Evolutionary conservation across 2,113 vertebrate species (phyloP).

Genomic region (Plecturocebus donacophilus): DNA sequence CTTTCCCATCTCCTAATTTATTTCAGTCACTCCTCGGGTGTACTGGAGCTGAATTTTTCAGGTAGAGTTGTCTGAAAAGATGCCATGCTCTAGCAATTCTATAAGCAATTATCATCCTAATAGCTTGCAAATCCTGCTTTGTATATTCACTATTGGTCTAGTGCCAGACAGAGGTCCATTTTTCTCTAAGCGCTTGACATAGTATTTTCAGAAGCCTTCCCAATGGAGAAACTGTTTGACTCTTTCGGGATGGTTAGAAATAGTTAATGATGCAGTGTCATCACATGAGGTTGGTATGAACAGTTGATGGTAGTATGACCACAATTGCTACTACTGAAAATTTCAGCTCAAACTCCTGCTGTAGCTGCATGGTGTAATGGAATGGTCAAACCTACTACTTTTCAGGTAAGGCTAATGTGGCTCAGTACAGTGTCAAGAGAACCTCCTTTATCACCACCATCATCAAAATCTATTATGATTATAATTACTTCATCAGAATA

Average conservation of each 20-base stretch:
- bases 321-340: background rate
- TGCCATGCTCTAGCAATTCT: conserved; percentile 84
- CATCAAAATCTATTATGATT: background rate
- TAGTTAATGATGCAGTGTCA: background rate
- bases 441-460: background rate
- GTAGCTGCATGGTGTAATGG: background rate
- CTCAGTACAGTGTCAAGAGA: background rate
- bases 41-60: conserved; percentile 85
- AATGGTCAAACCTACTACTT: background rate
- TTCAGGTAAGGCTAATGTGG: background rate
- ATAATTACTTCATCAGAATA: background rate
- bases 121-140: conserved; percentile 79
- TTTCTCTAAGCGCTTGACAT: conserved; percentile 35
- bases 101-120: conserved; percentile 87
- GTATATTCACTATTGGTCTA: conserved; percentile 76
- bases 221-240: background rate
- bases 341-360: background rate
- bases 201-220: conserved; percentile 29
- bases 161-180: conserved; percentile 69
- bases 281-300: fast-evolving
- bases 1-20: conserved; percentile 86
- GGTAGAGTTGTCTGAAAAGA: conserved; percentile 84
- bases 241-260: fast-evolving
- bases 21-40: conserved; percentile 83
- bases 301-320: background rate